Evolutionary conservation across 2,888 invertebrate species (phyloP), one percentile per base, ranked within the genome.

Genomic region (Cylloceria caligata): DNA sequence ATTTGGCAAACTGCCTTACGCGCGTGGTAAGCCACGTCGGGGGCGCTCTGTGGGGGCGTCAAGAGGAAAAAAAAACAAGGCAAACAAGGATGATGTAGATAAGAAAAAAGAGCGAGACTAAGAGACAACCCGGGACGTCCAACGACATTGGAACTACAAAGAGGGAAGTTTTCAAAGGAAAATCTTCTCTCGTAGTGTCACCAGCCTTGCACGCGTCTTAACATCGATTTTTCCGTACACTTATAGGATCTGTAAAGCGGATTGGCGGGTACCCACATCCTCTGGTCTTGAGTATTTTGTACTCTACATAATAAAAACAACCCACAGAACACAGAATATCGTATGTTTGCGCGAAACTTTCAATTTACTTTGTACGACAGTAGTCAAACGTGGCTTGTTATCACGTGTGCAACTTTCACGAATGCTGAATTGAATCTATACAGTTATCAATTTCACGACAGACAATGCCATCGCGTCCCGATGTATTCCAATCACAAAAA

Each of bases 1-100:
- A 77, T 84, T 85, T 86, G 87, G 85, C 84, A 85, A 85, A 87
- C 85, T 87, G 88, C 85, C 84, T 86, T 83, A 74, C 72, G 68
- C 57, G 71, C 57, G 69, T 73, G 81, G 76, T 75, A 83, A 87
- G 68, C 83, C 74, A 36, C 74, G 83, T 67, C 73, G 67, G 55
- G 81, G 71, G 62, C 67, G 71, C 68, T 74, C 42, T 36, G 65
- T 76, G 60, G 76, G 62, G 69, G 57, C 21, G 60, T 68, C 30
- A 36, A 13, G 71, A 60, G 13, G 45, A 68, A 49, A 57, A 60
- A 77, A 45, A 45, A 39, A 49, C 57, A n/a, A 79, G 71, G 68
- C 36, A 69, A 34, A 65, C 60, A 64, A 42, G 52, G 57, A 34
- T 36, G 47, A 47, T 52, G 71, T 30, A 77, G 83, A 84, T 78